Evolutionary conservation across 2,797 vertebrate genomes (phyloP), one percentile per base, ranked within the genome.

Genomic region (Hydrocynus forskahlii): DNA sequence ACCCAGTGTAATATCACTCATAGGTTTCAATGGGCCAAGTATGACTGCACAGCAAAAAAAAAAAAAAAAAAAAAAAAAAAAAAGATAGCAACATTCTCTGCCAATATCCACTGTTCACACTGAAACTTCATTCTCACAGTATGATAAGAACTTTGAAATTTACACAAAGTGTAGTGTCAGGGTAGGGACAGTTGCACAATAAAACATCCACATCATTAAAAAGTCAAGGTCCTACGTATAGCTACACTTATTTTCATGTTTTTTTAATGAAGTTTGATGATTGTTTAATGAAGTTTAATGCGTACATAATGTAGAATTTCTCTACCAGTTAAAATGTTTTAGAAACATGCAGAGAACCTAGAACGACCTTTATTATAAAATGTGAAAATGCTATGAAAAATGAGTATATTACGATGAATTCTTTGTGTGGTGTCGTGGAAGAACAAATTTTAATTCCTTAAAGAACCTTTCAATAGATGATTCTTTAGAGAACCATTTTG

Each of bases 1-100:
- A 55, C 14, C 43, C 75, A 64, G 19, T 64, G 75, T 48, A 25
- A 55, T 63, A 55, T 72, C 62, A 75, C 79, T 82, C 74, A 78
- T 64, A 57, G 35, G 38, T 78, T 68, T 75, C 29, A 50, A 29
- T 62, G 16, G 19, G 62, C n/a, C 40, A 59, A 59, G 17, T n/a
- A 43, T 40, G 50, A 55, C 38, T 40, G 29, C 23, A 23, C 38
- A 43, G 55, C 73, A 71, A 76, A 76, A 29, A 76, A 55, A n/a
- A 54, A 17, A 38, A 45, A 48, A 71, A 76, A 76, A 29, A 76
- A 55, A n/a, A 54, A 17, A 38, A 45, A 48, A 16, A 19, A 59
- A 69, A 75, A 43, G 21, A 70, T 29, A 23, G 50, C 38, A 64
- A 59, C 40, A 59, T 29, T 10, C 29, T 19, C 29, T 13, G 1